Conservation (phyloP, 2,797 vertebrate species). For the Cyclura pinguis region DNA sequence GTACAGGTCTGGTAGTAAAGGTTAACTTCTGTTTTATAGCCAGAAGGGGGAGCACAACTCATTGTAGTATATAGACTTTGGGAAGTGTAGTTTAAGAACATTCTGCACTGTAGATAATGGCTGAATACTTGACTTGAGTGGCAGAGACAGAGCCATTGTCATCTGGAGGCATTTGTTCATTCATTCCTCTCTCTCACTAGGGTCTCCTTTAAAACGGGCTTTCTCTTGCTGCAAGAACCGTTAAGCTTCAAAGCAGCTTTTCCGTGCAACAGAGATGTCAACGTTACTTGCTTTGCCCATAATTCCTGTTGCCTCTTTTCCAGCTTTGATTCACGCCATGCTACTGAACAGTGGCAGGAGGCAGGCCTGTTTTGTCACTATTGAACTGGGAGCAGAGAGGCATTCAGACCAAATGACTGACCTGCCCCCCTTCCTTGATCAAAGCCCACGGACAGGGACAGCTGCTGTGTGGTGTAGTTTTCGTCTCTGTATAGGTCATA, state of each 20-base stretch:
- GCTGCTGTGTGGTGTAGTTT: not conserved
- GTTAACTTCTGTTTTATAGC: not conserved
- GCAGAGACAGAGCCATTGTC: not conserved
- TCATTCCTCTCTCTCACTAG: not conserved
- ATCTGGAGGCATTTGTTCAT: not conserved
- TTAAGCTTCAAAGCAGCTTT: constrained; percentile 10
- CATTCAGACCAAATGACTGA: not conserved
- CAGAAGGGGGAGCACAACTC: not conserved
- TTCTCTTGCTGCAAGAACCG: not conserved
- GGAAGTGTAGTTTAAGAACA: not conserved
- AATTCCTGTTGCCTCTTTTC: not conserved
- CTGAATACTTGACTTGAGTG: not conserved
- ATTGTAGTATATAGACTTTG: not conserved
- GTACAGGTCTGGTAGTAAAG: constrained; percentile 26
- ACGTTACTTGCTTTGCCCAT: not conserved
- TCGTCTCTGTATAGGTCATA: not conserved
- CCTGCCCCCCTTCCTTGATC: not conserved
- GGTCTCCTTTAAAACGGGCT: not conserved
- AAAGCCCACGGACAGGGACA: not conserved
- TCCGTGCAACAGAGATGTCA: not conserved
- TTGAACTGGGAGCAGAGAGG: not conserved
- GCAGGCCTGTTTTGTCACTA: not conserved
- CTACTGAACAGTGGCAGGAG: not conserved
- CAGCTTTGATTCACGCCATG: not conserved
- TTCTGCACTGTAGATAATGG: not conserved